Evolutionary conservation across 2,797 vertebrate genomes (phyloP), one percentile per base, ranked within the genome.

Genomic region (Coluber constrictor): DNA sequence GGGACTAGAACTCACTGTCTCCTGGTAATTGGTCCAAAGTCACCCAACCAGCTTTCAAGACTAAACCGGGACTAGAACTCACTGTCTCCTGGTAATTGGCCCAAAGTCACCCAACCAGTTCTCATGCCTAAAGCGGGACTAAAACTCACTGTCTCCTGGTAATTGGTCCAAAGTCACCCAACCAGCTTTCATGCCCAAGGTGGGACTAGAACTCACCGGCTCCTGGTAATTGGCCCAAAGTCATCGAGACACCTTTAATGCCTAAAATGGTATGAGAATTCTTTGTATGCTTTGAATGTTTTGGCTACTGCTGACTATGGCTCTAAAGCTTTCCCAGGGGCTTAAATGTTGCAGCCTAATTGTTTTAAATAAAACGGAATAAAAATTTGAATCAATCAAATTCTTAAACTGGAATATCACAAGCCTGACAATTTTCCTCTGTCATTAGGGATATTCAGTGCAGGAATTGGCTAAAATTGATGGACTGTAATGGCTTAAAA

Each of bases 401-500:
- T 43, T 20, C 90, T 29, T n/a, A 37, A 87, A 92, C 90, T 90
- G 86, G 3, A 23, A 20, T 0, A 32, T 7, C 43, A 90, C 32
- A 86, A 93, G 88, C 29, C 87, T 12, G 25, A 90, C 32, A 87
- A 87, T 94, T 96, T 95, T 95, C 95, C 92, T 93, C 91, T 91
- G 90, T 91, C 90, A 90, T 94, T 93, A 95, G 92, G 29, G 88
- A 89, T 91, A 94, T 90, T 91, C 90, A 96, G 91, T 90, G 89
- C 92, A 95, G 94, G 90, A 93, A 96, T 91, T 93, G 92, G 88
- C 94, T 94, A 94, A 94, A 90, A 88, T 66, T 94, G 94, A 96
- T 94, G 92, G 91, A 92, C 94, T 94, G 74, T 94, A 96, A 97
- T 94, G 86, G 92, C 87, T 96, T 95, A 94, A 96, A 96, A 97